These are phyloP conservation scores for Panonychus citri DNA, from an alignment of 1,140 invertebrate species.

Conservation along the genomic window DNA sequence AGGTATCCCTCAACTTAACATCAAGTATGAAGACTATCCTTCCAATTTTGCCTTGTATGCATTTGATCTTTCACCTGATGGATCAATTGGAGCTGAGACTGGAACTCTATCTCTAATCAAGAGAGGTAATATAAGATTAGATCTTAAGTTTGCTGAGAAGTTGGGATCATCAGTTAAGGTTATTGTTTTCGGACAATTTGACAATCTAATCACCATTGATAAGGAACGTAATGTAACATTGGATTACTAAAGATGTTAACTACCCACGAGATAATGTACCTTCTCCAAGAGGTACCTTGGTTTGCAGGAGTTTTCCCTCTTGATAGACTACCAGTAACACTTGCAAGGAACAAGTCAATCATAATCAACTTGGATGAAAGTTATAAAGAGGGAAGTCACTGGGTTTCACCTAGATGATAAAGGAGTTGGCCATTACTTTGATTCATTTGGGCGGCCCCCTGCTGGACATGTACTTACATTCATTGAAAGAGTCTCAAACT, in stretches of 20 bases:
- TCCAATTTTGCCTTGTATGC: neutral
- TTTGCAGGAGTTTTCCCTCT: neutral
- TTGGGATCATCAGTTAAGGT: neutral
- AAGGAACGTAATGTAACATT: neutral
- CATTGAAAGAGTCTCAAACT: too few species aligned
- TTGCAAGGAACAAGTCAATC: too few species aligned
- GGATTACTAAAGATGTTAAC: neutral
- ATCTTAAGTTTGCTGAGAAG: neutral
- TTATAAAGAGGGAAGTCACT: too few species aligned
- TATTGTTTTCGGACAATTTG: neutral
- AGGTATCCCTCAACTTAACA: neutral
- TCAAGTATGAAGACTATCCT: neutral
- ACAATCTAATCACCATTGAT: neutral
- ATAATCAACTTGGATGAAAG: too few species aligned
- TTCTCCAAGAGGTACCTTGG: neutral
- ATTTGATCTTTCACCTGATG: neutral
- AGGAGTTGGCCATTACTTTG: too few species aligned
- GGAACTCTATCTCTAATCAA: neutral
- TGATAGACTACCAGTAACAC: neutral
- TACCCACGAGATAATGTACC: neutral
- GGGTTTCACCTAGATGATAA: too few species aligned
- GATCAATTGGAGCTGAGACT: neutral
- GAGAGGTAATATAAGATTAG: neutral
- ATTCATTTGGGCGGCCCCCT: too few species aligned
- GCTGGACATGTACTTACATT: too few species aligned